Evolutionary conservation across 2,888 invertebrate species (phyloP).

Genomic region (Sphinx pinastri): DNA sequence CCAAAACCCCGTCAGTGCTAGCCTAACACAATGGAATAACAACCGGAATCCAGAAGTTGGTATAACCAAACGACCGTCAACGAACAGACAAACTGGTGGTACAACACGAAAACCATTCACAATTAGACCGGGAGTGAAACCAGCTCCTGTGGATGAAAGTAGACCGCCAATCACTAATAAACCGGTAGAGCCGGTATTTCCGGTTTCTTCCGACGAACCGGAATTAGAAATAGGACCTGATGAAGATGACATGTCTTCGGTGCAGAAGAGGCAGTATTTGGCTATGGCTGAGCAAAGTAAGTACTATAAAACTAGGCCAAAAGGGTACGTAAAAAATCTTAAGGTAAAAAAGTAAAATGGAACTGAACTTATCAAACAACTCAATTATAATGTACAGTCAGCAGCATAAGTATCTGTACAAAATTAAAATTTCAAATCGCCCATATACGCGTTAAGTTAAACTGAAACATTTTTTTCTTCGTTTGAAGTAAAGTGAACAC

Average conservation of each 20-base stretch:
- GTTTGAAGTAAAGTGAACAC: too few species aligned
- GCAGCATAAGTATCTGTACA: too few species aligned
- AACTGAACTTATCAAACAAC: too few species aligned
- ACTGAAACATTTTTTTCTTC: too few species aligned
- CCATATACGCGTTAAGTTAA: too few species aligned
- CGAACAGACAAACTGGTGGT: neutral
- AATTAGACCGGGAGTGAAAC: slow-evolving; percentile 56
- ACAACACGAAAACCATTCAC: slow-evolving; percentile 6
- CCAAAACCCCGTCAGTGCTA: neutral
- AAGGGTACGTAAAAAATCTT: too few species aligned
- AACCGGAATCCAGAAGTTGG: slow-evolving; percentile 4
- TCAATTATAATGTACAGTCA: too few species aligned
- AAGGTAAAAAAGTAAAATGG: too few species aligned
- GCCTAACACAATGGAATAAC: neutral
- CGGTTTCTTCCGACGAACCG: slow-evolving; percentile 43
- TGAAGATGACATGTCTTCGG: slow-evolving; percentile 64
- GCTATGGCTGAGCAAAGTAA: slow-evolving; percentile 69
- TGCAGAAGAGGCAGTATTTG: slow-evolving; percentile 58
- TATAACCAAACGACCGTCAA: slow-evolving; percentile 2
- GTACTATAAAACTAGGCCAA: slow-evolving; percentile 38
- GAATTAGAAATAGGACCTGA: slow-evolving; percentile 60
- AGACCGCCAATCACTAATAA: slow-evolving; percentile 70
- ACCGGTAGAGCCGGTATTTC: slow-evolving; percentile 38
- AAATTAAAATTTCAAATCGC: too few species aligned
- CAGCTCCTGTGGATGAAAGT: slow-evolving; percentile 51